Conservation (phyloP, 2,797 vertebrate species). For the Alfaro cultratus region DNA sequence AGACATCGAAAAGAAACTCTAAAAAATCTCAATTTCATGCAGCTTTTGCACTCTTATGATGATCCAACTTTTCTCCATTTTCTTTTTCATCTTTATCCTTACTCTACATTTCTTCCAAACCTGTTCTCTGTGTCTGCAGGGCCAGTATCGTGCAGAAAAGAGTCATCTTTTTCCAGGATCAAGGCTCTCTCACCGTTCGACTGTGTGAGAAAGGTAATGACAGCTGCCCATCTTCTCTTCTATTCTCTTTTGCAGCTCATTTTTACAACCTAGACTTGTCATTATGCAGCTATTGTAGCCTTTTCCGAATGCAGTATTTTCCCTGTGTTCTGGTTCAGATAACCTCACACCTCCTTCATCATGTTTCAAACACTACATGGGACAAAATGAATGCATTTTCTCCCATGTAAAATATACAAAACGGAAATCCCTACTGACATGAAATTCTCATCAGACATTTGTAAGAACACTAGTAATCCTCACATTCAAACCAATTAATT, state of each 20-base stretch:
- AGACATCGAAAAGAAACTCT: conserved; percentile 21
- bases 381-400: not conserved
- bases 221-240: conserved; percentile 42
- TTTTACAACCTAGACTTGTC: conserved; percentile 28
- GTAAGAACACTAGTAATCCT: not conserved
- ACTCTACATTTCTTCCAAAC: not conserved
- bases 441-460: not conserved
- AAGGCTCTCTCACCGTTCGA: conserved; percentile 92
- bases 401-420: not conserved
- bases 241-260: conserved; percentile 6
- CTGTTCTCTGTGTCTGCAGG: conserved; percentile 73
- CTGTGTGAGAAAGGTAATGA: conserved; percentile 95
- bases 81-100: not conserved
- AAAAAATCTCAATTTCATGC: conserved; percentile 36
- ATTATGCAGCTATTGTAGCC: conserved; percentile 33
- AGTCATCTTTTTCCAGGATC: conserved; percentile 96
- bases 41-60: conserved; percentile 25
- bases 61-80: conserved; percentile 11
- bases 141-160: conserved; percentile 96
- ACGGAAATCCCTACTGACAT: not conserved
- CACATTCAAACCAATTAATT: not conserved
- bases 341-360: conserved; percentile 4
- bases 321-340: not conserved
- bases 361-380: conserved; percentile 10
- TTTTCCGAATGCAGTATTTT: conserved; percentile 9